Evolutionary conservation across 35 echinoderm and acorn worm species (phyloP), one percentile per base, ranked within the genome.

Genomic region (Heliocidaris erythrogramma): DNA sequence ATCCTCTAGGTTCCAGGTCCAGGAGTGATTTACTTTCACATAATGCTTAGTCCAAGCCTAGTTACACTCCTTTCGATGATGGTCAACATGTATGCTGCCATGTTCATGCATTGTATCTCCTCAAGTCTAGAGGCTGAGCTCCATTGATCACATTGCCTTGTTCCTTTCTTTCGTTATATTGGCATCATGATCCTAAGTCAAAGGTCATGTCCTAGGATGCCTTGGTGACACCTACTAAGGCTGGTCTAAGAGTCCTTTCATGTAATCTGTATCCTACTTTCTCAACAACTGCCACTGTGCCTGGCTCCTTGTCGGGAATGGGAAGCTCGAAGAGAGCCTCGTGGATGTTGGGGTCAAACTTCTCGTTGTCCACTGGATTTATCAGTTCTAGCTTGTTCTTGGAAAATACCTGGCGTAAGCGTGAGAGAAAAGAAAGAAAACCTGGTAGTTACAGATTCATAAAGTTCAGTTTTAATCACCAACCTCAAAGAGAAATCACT

Each of bases 311-410:
- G 7, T 85, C 96, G 86, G 97, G 97, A 24, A 92, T 65, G 13
- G 97, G 96, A 13, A 97, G 65, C 95, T 97, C 97, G 96, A 99
- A 99, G 91, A 99, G 56, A 31, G 98, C 98, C 69, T 99, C 97
- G n/a, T 99, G 98, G 56, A 97, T 47, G 92, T 99, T 96, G 86
- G 98, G 98, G 53, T 99, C 98, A 97, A 99, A 99, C 88, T 97
- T 97, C 96, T 99, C 97, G 48, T 95, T 90, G 69, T 95, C 93
- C 8, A 94, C 11, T 24, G 98, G 98, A 59, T 97, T 95, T 30
- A 99, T 99, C 92, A 88, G 94, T 21, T 95, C 52, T 10, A 99
- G 96, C 6, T 96, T 91, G 93, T 97, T 95, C 71, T 97, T 99
- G 87, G 88, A 65, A 92, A 99, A 99, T n/a, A 99, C 98, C 98